These are phyloP conservation scores for Anastrepha ludens DNA, from an alignment of 1,140 invertebrate genomes.

Conservation along the genomic window DNA sequence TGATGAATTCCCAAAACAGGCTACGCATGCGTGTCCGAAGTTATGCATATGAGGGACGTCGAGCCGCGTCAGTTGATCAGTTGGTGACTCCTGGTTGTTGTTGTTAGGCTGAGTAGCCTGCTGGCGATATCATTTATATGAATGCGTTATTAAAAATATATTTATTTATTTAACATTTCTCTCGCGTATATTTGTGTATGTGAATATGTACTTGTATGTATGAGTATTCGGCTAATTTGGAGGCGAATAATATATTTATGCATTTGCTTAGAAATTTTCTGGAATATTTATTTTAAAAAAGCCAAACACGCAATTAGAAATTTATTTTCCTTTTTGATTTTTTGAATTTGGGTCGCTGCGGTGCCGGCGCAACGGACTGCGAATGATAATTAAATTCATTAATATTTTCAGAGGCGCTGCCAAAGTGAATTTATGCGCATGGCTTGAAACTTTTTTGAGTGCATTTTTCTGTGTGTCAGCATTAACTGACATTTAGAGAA, in stretches of 20 bases:
- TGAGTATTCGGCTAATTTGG: neutral
- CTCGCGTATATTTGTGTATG: neutral
- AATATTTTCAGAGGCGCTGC: neutral
- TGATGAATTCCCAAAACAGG: slow-evolving; percentile 13
- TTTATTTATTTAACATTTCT: neutral
- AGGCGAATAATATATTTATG: neutral
- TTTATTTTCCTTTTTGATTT: neutral
- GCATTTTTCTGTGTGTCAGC: neutral
- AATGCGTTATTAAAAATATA: slow-evolving; percentile 26
- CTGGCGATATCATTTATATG: slow-evolving; percentile 48
- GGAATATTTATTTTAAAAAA: neutral
- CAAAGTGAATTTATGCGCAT: neutral
- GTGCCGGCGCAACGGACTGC: neutral
- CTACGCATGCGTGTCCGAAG: slow-evolving; percentile 4
- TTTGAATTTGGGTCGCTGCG: neutral
- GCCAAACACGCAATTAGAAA: neutral
- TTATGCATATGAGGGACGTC: neutral
- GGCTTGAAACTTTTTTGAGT: neutral
- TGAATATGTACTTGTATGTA: neutral
- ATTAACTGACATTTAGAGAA: neutral
- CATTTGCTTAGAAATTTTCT: slow-evolving; percentile 11
- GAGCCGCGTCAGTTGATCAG: neutral
- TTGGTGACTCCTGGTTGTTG: neutral
- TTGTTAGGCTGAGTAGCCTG: neutral
- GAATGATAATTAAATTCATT: slow-evolving; percentile 38